Evolutionary conservation across 1,140 invertebrate genomes (phyloP), one percentile per base, ranked within the genome.

Genomic region (Drosophila varians): DNA sequence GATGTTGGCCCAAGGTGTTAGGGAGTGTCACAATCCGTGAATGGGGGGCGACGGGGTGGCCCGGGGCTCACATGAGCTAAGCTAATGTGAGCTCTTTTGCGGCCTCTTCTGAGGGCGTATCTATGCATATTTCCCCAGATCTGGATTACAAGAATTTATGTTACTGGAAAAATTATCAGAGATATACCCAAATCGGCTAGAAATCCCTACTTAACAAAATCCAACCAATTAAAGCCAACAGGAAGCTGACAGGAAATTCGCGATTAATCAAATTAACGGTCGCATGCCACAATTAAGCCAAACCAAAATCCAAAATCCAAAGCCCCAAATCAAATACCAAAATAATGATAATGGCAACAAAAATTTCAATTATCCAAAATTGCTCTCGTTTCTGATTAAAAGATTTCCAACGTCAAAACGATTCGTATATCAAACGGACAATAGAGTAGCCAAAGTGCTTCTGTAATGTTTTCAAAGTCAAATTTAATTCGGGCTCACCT

Each of bases 391-490:
- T 73, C 31, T 42, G 38, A 42, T 52, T 46, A 1, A 31, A 31
- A 36, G 56, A 82, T 54, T 75, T 46, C 28, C 11, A 11, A 31
- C 28, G 14, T 42, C 53, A n/a, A n/a, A n/a, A n/a, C n/a, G 57
- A 74, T 73, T 72, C 58, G 51, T 42, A 66, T 79, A 12, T 14
- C 12, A 38, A n/a, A 7, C 65, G 19, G 61, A 52, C 49, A 69
- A 64, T n/a, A n/a, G 42, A 40, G 26, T 21, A 52, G 34, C 25
- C 49, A 18, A 53, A 60, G 61, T 25, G 40, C 74, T 68, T 34
- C 36, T 84, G 72, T 79, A 80, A 84, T 68, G 60, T 19, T 11
- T 58, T 64, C 80, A 84, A 86, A 86, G 82, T 86, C 72, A 80
- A 74, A 64, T 43, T 69, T 80, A 84, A 68, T 82, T 77, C 23